Evolutionary conservation across 2,888 invertebrate genomes (phyloP), one percentile per base, ranked within the genome.

Genomic region (Caenorhabditis parvicauda): DNA sequence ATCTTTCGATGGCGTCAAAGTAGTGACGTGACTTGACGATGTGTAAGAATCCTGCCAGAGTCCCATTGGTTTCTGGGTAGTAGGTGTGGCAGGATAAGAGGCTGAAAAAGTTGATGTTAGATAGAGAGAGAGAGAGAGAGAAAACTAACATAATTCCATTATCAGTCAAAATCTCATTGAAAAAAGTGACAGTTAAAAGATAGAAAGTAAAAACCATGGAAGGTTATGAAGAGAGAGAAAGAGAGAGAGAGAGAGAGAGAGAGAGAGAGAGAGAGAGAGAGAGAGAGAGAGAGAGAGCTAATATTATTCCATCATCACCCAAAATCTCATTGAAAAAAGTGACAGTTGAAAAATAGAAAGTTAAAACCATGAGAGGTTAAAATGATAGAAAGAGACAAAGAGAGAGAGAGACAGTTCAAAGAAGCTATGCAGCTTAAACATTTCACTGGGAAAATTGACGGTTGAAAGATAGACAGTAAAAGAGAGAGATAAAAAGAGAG

Each of bases 121-220:
- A n/a, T n/a, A n/a, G n/a, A n/a, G n/a, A n/a, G n/a, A n/a, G n/a
- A n/a, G n/a, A n/a, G n/a, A 29, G 28, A 51, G 25, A 43, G 43
- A 9, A 25, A 43, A 62, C 73, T 70, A 39, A 75, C 75, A 76
- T 72, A 24, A 78, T 72, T 25, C 78, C 77, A 28, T 75, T 67
- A 42, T 63, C 62, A 7, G 63, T 52, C 38, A 77, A 47, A 19
- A 67, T 72, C 19, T 55, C 44, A 24, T 76, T 61, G 21, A 78
- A 54, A 43, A 77, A n/a, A 35, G 35, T 35, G 12, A n/a, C 12
- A 35, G 35, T 1, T 14, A 35, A 35, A 14, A 35, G 35, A 35
- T n/a, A n/a, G n/a, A 35, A 35, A 14, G 35, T 35, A 35, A 14
- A 12, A 35, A 35, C 12, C 12, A 14, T 35, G 12, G n/a, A 35